Percentiles rank a stretch among this genome's conserved stretches.
Conservation (phyloP, 2,888 invertebrate species). For the Diaprepes abbreviatus region DNA sequence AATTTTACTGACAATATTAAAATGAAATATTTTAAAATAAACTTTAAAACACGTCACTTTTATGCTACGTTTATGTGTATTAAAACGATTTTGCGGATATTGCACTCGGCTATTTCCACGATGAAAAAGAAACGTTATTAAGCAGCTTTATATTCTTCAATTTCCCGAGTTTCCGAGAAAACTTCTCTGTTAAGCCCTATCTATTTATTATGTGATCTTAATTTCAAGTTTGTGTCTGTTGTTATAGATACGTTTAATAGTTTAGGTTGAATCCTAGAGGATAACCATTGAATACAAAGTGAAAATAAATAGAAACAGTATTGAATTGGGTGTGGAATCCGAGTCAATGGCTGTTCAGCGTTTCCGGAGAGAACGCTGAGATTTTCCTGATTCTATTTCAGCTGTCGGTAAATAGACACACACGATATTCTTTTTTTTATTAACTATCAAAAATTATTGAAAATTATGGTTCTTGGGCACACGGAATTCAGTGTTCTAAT, state of each 20-base stretch:
- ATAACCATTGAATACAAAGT: conserved; percentile 40
- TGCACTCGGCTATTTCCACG: conserved; percentile 25
- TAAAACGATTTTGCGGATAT: conserved; percentile 11
- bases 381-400: not conserved
- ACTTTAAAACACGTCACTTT: too few species aligned
- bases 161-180: conserved; percentile 30
- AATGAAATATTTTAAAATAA: too few species aligned
- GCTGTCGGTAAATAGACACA: too few species aligned
- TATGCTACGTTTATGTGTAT: conserved; percentile 6
- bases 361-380: not conserved
- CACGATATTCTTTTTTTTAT: too few species aligned
- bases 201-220: conserved; percentile 42
- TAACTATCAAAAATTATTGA: too few species aligned
- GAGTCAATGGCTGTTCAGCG: conserved; percentile 20
- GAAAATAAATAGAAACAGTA: conserved; percentile 40
- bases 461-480: too few species aligned
- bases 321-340: conserved; percentile 27
- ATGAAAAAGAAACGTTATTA: conserved; percentile 31
- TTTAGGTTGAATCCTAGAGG: conserved; percentile 29
- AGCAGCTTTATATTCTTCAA: conserved; percentile 39
- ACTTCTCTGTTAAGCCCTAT: conserved; percentile 31
- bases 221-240: conserved; percentile 45
- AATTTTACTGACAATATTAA: too few species aligned
- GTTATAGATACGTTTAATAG: conserved; percentile 46
- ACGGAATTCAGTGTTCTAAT: too few species aligned